Evolutionary conservation across 1,140 invertebrate species (phyloP).

Genomic region (Achroia grisella): DNA sequence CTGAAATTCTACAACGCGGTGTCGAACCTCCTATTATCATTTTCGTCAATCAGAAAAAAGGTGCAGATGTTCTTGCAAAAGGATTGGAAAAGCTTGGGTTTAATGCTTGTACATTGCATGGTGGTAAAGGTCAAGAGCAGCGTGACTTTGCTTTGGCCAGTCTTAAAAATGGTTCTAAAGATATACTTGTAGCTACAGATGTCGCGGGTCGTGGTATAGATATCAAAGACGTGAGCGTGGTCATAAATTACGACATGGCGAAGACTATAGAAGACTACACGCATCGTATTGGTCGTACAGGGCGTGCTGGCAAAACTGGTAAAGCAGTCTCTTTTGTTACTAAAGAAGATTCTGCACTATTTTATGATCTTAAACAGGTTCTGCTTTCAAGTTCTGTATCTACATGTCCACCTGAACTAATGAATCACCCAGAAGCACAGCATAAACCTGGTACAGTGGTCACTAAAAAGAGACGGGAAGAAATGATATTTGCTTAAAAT

Average conservation of each 20-base stretch:
- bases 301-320: constrained; percentile 98
- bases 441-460: constrained; percentile 97
- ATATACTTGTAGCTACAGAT: constrained; percentile 99
- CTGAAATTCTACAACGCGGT: constrained; percentile 89
- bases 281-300: constrained; percentile 99
- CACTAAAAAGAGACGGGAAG: constrained; percentile 95
- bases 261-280: constrained; percentile 99
- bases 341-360: constrained; percentile 95
- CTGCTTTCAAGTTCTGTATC: constrained; percentile 94
- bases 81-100: constrained; percentile 97
- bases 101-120: constrained; percentile 97
- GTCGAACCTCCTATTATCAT: constrained; percentile 99
- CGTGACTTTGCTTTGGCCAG: constrained; percentile 98
- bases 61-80: constrained; percentile 97
- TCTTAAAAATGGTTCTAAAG: constrained; percentile 95
- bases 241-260: constrained; percentile 99
- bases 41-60: constrained; percentile 99
- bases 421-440: constrained; percentile 99
- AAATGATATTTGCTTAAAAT: constrained; percentile 92
- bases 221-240: constrained; percentile 98
- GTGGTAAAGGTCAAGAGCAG: constrained; percentile 99
- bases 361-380: constrained; percentile 97
- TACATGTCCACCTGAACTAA: constrained; percentile 95
- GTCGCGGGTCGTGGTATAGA: constrained; percentile 99
- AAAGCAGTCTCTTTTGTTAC: constrained; percentile 97